phyloP scores from a whole-genome alignment of 2,888 invertebrate species.

The Junonia oenone region DNA sequence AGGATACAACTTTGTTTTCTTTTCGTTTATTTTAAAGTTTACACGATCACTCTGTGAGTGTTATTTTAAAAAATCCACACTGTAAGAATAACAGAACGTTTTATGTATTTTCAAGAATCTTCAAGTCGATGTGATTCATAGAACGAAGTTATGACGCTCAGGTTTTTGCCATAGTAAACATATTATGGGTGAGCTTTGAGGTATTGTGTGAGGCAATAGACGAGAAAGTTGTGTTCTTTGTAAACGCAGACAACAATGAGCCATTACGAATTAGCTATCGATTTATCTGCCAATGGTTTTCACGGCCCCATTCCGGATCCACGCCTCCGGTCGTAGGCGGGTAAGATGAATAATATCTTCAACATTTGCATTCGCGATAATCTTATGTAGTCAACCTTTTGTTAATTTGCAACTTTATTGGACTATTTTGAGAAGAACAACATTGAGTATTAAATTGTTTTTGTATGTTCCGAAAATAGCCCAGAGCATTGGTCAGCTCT shows the following conservation, averaged over 20 bases:
- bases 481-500: no score
- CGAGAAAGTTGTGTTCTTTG: conserved; percentile 71
- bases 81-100: background rate
- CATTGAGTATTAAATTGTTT: no score
- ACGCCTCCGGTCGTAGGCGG: conserved; percentile 41
- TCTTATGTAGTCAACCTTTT: conserved; percentile 19
- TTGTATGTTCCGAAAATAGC: no score
- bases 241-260: conserved; percentile 72
- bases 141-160: conserved; percentile 9
- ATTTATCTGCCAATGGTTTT: conserved; percentile 69
- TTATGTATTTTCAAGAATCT: background rate
- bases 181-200: conserved; percentile 11
- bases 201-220: conserved; percentile 57
- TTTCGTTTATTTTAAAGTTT: background rate
- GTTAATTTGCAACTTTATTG: conserved; percentile 13
- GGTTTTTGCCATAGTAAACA: conserved; percentile 14
- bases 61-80: background rate
- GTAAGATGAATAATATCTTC: conserved; percentile 37
- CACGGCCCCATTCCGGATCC: conserved; percentile 43
- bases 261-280: conserved; percentile 74
- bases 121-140: background rate
- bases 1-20: background rate
- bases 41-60: background rate
- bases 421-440: background rate
- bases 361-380: conserved; percentile 29